Evolutionary conservation across 2,797 vertebrate genomes (phyloP).

Genomic region (Acanthurus tractus): DNA sequence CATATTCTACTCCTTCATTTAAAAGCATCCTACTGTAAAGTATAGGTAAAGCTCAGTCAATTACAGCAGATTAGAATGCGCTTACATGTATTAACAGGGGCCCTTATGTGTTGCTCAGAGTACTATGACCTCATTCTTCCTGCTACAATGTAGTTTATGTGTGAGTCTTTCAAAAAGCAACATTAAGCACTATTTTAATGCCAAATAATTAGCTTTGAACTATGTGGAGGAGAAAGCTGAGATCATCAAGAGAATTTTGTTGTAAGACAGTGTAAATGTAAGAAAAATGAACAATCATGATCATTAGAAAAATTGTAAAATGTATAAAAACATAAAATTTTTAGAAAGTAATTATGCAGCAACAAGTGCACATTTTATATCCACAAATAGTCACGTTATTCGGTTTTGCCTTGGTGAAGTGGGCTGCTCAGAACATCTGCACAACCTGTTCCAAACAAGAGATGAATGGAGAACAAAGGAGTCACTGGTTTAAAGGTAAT

Average conservation of each 20-base stretch:
- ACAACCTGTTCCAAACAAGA: background rate
- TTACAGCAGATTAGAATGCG: slow-evolving; percentile 62
- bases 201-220: background rate
- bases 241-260: background rate
- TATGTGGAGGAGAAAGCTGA: background rate
- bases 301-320: background rate
- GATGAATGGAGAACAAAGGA: background rate
- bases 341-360: background rate
- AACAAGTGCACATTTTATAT: slow-evolving; percentile 8
- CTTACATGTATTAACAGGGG: slow-evolving; percentile 49
- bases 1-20: slow-evolving; percentile 49
- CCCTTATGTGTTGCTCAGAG: slow-evolving; percentile 21
- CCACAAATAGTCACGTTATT: background rate
- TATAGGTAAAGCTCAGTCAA: slow-evolving; percentile 52
- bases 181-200: background rate
- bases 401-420: background rate
- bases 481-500: background rate
- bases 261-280: too few species aligned
- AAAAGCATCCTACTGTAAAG: slow-evolving; percentile 46
- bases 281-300: background rate
- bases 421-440: background rate
- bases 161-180: slow-evolving; percentile 3
- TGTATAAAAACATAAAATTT: background rate
- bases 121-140: slow-evolving; percentile 11
- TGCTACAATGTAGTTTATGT: background rate